Base-by-base conservation (phyloP, 2,888 invertebrate genomes). In the Archips crataeganus region DNA sequence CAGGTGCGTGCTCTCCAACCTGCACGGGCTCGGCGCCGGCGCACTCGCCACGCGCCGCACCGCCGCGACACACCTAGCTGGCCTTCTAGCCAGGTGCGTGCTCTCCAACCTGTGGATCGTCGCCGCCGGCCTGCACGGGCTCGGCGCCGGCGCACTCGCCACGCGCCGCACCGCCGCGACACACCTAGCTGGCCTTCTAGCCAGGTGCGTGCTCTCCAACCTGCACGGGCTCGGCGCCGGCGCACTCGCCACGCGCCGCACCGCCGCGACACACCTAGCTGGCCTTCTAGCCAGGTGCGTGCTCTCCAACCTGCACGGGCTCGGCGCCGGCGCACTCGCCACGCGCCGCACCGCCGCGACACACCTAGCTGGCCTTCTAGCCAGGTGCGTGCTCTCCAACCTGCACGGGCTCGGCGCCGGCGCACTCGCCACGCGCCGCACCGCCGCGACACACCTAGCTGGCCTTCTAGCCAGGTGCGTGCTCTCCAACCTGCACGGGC, bases 141-240 rank as follows among this genome's bases (percentile, higher is more conserved):
- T 87, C 0, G 89, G 94, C 0, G 88, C 93, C 0, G 89, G 92
- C 0, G 91, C 94, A 2, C 59, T 91, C 15, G 85, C 92, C 36
- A 91, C 94, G 0, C 78, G 94, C 9, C 81, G 90, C 8, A 91
- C 94, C 0, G 93, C 94, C 0, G 89, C 93, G 5, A 88, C 90
- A 68, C 94, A 95, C 75, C 76, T 95, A 10, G 89, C 94, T 10
- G 95, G 95, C 2, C 81, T 95, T 0, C 82, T 94, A 2, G 94
- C 94, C 0, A 84, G n/a, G n/a, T n/a, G 91, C 0, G 82, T 90
- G 0, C 85, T 95, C 8, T 84, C 80, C 70, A 89, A 89, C 72
- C 79, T 89, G 0, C 92, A 92, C 45, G 89, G 88, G 0, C 71
- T 87, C 0, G 89, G 94, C 0, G 88, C 93, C 0, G 89, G 92